Base-by-base conservation (phyloP, 2,888 invertebrate species). In the Drosophila suboccidentalis region DNA sequence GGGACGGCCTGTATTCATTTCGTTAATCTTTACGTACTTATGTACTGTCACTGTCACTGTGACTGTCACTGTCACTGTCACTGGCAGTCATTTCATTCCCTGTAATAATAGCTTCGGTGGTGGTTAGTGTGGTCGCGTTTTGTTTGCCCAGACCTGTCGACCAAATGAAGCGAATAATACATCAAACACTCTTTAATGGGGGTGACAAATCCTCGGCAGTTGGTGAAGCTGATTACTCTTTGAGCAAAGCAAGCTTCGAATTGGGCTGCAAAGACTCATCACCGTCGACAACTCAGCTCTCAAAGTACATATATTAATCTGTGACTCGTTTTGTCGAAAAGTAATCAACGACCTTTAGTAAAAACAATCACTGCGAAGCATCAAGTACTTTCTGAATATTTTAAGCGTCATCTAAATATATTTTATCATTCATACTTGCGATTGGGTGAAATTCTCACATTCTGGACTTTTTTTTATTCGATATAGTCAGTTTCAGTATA, bases 131-230 rank as follows among this genome's bases (percentile, higher is more conserved):
- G 79, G 70, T 76, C 72, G 80, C 82, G 82, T 82, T 90, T 88
- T 92, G 89, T 92, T 92, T 92, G 91, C 91, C 84, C 92, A 90
- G 92, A 92, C 92, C 92, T 93, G 92, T 93, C 93, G 92, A 90
- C 91, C 92, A 93, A 93, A 93, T 93, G 92, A 93, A 92, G 92
- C 93, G 91, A 93, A 93, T 93, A 93, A 93, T 93, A 92, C 91
- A 92, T 93, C 92, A 93, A 92, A 92, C 92, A 92, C 89, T 91
- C 87, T 83, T 91, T 84, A 91, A 90, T 90, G 86, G 89, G 92
- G 92, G 92, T 92, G 92, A 92, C 91, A 92, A 92, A 91, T 91
- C 88, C 90, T 80, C 89, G 90, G 90, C 91, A 90, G 92, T 92
- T 77, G 79, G 64, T 59, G 82, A 76, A 64, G 67, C 72, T 93